These are phyloP conservation scores for Spodoptera picta DNA, from an alignment of 2,888 invertebrate genomes.

Conservation along the genomic window DNA sequence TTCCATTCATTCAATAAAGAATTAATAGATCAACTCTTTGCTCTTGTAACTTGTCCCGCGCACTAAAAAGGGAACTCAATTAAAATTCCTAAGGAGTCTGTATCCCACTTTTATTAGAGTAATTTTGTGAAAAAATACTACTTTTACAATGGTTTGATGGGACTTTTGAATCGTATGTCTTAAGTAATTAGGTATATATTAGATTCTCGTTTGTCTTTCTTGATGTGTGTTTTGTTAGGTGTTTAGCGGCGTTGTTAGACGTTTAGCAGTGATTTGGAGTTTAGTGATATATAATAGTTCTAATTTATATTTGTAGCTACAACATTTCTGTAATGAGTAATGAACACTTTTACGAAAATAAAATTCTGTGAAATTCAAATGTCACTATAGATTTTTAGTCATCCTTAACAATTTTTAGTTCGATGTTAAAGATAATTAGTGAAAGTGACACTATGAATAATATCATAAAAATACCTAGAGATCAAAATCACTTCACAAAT, in stretches of 20 bases:
- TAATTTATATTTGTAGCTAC: no score
- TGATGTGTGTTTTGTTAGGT: constrained; percentile 12
- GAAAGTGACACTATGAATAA: no score
- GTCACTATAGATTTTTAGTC: no score
- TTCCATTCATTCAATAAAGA: constrained; percentile 27
- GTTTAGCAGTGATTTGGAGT: neutral
- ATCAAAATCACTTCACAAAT: no score
- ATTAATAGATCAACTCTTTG: neutral
- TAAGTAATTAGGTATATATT: constrained; percentile 53
- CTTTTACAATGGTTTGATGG: constrained; percentile 42
- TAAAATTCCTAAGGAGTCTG: constrained; percentile 77
- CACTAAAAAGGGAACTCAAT: constrained; percentile 73
- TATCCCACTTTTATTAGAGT: constrained; percentile 72
- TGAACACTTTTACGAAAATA: no score
- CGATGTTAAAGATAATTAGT: no score
- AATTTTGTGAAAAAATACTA: constrained; percentile 75
- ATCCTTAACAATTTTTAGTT: no score
- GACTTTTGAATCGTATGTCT: constrained; percentile 52
- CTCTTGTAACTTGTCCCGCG: constrained; percentile 47
- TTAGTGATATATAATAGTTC: no score
- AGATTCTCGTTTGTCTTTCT: constrained; percentile 24
- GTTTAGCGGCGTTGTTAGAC: constrained; percentile 3
- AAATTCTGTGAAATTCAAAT: no score
- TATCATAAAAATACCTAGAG: no score
- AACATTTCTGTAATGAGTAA: no score